Evolutionary conservation across 2,797 vertebrate genomes (phyloP).

Genomic region (Tenualosa ilisha): DNA sequence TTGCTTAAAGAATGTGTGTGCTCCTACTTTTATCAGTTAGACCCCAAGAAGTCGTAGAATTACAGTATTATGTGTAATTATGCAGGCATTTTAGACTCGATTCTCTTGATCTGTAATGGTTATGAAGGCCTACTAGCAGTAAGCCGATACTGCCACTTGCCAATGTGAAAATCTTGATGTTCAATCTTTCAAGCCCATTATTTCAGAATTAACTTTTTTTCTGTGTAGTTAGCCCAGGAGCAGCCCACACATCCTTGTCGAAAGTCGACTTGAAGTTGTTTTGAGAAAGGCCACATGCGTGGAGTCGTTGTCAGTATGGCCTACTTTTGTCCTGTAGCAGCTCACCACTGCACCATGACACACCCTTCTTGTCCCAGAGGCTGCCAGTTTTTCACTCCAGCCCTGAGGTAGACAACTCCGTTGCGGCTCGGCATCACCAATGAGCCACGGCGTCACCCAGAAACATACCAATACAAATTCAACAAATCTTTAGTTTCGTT

Average conservation of each 20-base stretch:
- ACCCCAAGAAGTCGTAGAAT: not conserved
- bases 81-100: not conserved
- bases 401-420: not conserved
- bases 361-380: not conserved
- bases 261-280: not conserved
- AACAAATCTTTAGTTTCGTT: not conserved
- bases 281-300: not conserved
- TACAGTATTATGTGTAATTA: not conserved
- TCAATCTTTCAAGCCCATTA: not conserved
- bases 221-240: not conserved
- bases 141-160: not conserved
- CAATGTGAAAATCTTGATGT: not conserved
- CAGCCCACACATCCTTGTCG: not conserved
- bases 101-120: constrained; percentile 2
- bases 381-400: not conserved
- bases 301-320: not conserved
- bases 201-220: not conserved
- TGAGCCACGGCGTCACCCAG: not conserved
- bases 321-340: not conserved
- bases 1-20: not conserved
- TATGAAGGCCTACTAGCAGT: not conserved
- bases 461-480: not conserved
- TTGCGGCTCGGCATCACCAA: not conserved
- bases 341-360: constrained; percentile 14
- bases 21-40: not conserved